Conservation (phyloP, 2,888 invertebrate genomes). For the Orchesella flavescens region DNA sequence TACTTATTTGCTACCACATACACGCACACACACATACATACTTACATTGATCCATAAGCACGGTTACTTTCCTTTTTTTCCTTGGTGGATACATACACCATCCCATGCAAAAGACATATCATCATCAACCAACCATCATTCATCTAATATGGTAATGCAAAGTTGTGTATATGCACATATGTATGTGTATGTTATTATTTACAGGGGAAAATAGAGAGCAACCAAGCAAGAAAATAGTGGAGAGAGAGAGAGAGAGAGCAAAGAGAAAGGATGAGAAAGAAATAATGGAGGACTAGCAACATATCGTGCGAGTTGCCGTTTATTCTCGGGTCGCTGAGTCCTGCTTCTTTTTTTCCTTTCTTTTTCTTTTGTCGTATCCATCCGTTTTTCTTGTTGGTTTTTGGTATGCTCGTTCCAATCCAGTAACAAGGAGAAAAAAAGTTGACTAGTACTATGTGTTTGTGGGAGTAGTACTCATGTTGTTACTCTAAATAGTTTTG, state of each 20-base stretch:
- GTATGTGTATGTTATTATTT: constrained; percentile 21
- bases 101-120: constrained; percentile 2
- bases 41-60: background rate
- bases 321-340: constrained; percentile 54
- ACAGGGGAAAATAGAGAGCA: constrained; percentile 31
- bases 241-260: constrained; percentile 14
- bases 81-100: background rate
- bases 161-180: background rate
- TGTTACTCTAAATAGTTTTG: too few relatives aligned
- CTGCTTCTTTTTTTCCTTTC: constrained; percentile 2
- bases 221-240: constrained; percentile 41
- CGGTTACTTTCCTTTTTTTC: constrained; percentile 8
- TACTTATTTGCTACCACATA: constrained; percentile 55
- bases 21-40: constrained; percentile 12
- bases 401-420: background rate
- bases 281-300: constrained; percentile 19
- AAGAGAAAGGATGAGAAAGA: constrained; percentile 6
- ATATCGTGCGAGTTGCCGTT: constrained; percentile 45
- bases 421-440: too few relatives aligned
- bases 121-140: constrained; percentile 41
- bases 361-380: constrained; percentile 6
- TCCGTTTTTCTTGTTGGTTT: background rate
- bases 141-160: background rate
- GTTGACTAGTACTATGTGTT: too few relatives aligned
- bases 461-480: too few relatives aligned